A percentile compares a stretch with the other conserved stretches of the same genome.
phyloP scores from a whole-genome alignment of 2,113 vertebrate genomes.

The Petrocephalus zakoni region DNA sequence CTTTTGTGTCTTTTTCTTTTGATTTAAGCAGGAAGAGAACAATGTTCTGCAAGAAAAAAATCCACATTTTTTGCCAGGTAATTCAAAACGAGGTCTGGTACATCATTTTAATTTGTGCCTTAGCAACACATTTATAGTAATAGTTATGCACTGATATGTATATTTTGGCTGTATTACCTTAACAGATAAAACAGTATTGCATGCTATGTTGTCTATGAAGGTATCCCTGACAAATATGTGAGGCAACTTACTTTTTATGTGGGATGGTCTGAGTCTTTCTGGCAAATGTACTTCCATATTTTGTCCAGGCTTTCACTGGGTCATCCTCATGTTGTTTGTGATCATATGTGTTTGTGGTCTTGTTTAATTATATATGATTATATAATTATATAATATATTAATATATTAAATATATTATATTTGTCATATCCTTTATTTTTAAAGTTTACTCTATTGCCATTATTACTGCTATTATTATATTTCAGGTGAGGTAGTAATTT shows the following conservation, averaged over 20 bases:
- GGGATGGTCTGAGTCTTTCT: background rate
- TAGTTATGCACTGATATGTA: background rate
- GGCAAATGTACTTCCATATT: background rate
- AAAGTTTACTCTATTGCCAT: background rate
- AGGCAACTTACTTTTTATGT: background rate
- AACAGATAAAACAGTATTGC: background rate
- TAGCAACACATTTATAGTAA: background rate
- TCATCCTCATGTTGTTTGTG: background rate
- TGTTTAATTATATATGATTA: background rate
- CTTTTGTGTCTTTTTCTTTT: background rate
- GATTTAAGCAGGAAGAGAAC: conserved; percentile 61
- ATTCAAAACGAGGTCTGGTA: conserved; percentile 12
- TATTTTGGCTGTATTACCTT: background rate
- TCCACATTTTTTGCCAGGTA: conserved; percentile 75
- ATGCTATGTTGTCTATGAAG: background rate
- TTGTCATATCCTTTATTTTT: background rate
- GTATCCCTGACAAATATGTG: background rate
- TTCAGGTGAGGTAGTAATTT: conserved; percentile 76
- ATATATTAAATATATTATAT: too few species aligned
- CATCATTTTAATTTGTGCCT: background rate
- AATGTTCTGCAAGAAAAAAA: conserved; percentile 61
- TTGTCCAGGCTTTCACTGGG: background rate
- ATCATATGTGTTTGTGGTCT: background rate
- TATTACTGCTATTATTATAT: background rate
- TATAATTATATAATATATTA: too few species aligned